Base-by-base conservation (phyloP, 2,888 invertebrate species). In the Megaustenia siamemsis region DNA sequence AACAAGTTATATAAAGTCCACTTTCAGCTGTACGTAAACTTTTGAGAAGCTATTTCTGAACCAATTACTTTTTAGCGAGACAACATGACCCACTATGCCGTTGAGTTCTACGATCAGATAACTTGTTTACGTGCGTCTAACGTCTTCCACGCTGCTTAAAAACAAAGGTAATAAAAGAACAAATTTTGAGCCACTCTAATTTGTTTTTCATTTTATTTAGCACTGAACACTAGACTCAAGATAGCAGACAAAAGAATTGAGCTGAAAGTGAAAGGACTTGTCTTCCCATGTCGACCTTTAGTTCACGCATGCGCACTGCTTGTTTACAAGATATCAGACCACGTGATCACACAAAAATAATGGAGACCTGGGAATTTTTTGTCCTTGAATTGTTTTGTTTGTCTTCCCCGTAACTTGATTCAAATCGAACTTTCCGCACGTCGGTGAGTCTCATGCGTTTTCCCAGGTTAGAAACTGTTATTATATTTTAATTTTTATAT, bases 281-380 rank as follows among this genome's bases (percentile, higher is more conserved):
- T 56, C 10, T 40, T 63, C 18, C 35, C 38, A 18, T 38, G n/a
- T 75, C n/a, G 79, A 73, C 73, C 73, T 80, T 49, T 32, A 35
- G 53, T 63, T 43, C 38, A 83, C 86, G 86, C 86, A 86, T 86
- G 86, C 86, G 86, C 77, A 73, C 21, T 71, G 80, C 83, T 76
- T 86, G 86, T 86, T 86, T 86, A 86, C 86, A 86, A 81, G 79
- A 45, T 53, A 43, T 35, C 18, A 38, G 69, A 76, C 75, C 83
- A 80, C 82, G 83, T 82, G 82, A 77, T 73, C 68, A 69, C 68
- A 63, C 75, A 68, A 49, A 49, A 56, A 69, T 83, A 83, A 86
- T 86, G 86, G 86, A 83, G 86, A 83, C 81, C 66, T 68, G 69
- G 79, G 75, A 80, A 83, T 80, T 69, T 80, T 76, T 56, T 81